Conservation (phyloP, 2,113 vertebrate genomes). For the Oncorhynchus nerka region DNA sequence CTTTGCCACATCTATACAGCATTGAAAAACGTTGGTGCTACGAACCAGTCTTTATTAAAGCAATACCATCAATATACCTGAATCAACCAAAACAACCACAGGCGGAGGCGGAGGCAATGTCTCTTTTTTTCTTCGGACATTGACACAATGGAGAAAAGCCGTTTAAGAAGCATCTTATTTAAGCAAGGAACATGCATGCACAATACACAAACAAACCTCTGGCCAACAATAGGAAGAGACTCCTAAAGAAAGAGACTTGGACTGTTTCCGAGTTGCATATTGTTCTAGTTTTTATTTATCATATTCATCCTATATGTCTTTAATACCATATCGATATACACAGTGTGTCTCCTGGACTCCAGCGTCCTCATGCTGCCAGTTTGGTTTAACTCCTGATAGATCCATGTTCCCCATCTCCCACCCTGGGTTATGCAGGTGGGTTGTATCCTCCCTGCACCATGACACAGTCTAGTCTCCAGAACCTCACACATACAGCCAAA, state of each 20-base stretch:
- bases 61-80: conserved; percentile 20
- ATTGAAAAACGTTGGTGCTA: conserved; percentile 49
- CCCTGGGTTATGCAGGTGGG: background rate
- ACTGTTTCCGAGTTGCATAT: conserved; percentile 32
- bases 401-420: background rate
- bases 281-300: conserved; percentile 41
- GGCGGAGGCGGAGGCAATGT: conserved; percentile 14
- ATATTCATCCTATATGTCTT: conserved; percentile 39
- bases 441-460: conserved; percentile 6
- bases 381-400: conserved; percentile 12
- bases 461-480: conserved; percentile 16
- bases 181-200: conserved; percentile 24
- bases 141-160: conserved; percentile 15
- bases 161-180: conserved; percentile 41
- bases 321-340: conserved; percentile 31
- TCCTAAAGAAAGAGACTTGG: conserved; percentile 14
- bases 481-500: conserved; percentile 43
- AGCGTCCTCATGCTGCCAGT: conserved; percentile 9
- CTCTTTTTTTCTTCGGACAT: conserved; percentile 39
- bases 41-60: conserved; percentile 41
- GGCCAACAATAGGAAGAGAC: conserved; percentile 5
- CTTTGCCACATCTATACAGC: conserved; percentile 11
- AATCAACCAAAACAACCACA: conserved; percentile 27
- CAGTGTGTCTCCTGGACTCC: background rate
- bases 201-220: conserved; percentile 12